Evolutionary conservation across 2,888 invertebrate genomes (phyloP), one percentile per base, ranked within the genome.

Genomic region (Allygus modestus): DNA sequence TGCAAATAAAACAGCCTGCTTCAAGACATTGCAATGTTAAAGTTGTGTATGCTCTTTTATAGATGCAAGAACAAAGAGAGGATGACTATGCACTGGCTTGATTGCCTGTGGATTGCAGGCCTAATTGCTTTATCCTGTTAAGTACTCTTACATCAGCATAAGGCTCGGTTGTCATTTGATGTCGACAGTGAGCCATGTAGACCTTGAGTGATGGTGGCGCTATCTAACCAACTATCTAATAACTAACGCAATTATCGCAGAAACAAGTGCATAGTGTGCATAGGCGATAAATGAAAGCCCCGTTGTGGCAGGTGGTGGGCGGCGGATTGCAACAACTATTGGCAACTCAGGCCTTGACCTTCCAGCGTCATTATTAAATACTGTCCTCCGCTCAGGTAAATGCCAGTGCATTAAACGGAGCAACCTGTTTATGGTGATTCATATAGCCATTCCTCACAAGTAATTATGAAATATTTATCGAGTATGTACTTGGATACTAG

Each of bases 271-370:
- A 17, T 51, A 17, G 51, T 51, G n/a, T n/a, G n/a, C n/a, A n/a
- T n/a, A n/a, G n/a, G n/a, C 37, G 37, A 37, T 37, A 37, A 7
- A 37, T 37, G n/a, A n/a, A 37, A 37, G 37, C n/a, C 37, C 51
- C 51, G 51, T 15, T 17, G 2, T 5, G 51, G 26, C 65, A 65
- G 65, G 28, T 28, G 31, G 65, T 28, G 65, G 65, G 65, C 65
- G 65, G 54, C 54, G 20, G 20, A 20, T 54, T 54, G 54, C 54
- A 20, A 51, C 54, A 54, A 23, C 54, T 15, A 46, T 54, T 54
- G 11, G 54, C 54, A 54, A 23, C 54, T 54, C 54, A 1, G 54
- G 23, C 65, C 26, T 65, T 17, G 58, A 58, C 58, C 58, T 65
- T 65, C 31, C 4, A 28, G 31, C 15, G 1, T 9, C 7, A 65